Evolutionary conservation across 2,113 vertebrate species (phyloP).

Genomic region (Australoheros scitulus): DNA sequence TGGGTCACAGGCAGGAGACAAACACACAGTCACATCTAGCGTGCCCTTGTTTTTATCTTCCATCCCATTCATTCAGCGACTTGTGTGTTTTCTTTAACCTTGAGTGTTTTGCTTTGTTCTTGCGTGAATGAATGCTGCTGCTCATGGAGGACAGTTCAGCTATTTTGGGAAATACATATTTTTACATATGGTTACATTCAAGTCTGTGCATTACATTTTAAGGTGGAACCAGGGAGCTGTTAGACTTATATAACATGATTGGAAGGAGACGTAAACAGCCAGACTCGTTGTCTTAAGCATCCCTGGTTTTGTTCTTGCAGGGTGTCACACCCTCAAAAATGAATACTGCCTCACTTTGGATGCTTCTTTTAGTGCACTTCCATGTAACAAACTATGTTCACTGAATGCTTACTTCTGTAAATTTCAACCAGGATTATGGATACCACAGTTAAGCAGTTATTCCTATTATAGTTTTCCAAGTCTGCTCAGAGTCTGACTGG

Average conservation of each 20-base stretch:
- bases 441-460: not conserved
- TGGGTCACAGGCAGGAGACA: conserved; percentile 56
- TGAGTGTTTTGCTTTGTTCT: conserved; percentile 48
- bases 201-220: not conserved
- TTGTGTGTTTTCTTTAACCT: conserved; percentile 42
- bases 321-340: not conserved
- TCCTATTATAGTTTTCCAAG: not conserved
- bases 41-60: conserved; percentile 49
- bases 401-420: not conserved
- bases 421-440: not conserved
- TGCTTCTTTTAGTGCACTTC: not conserved
- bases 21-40: conserved; percentile 24
- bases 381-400: not conserved
- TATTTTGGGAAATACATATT: conserved; percentile 20
- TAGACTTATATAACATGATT: not conserved
- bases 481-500: not conserved
- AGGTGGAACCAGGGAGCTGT: not conserved
- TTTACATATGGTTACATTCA: not conserved
- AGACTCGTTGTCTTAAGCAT: not conserved
- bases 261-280: not conserved
- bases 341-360: not conserved
- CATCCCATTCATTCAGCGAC: conserved; percentile 28
- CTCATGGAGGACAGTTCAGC: conserved; percentile 21
- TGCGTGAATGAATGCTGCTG: conserved; percentile 35
- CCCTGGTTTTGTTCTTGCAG: not conserved